Evolutionary conservation across 2,888 invertebrate species (phyloP), one percentile per base, ranked within the genome.

Genomic region (Calameuta filiformis): DNA sequence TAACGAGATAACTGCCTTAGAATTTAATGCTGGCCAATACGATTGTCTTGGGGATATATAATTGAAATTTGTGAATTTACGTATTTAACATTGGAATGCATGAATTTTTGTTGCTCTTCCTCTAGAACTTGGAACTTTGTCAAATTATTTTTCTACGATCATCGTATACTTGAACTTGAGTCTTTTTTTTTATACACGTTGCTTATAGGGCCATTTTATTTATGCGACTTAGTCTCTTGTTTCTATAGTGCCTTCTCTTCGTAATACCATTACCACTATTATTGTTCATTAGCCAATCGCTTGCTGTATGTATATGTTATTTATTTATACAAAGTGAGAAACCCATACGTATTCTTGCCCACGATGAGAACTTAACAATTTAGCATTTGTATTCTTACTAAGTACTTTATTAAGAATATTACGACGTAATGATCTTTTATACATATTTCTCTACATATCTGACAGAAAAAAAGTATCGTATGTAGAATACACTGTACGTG

Each of bases 1-100:
- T 71, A 71, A 71, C 69, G 69, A 12, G 69, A 69, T 31, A 71
- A 71, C 71, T 71, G 71, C 71, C 71, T 71, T 71, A 31, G 71
- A 71, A 9, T 23, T 71, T 71, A 71, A 34, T 23, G 23, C 2
- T 56, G 56, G 56, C 56, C 56, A 56, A 56, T 56, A 23, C 9
- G 23, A 23, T 56, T 56, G 9, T 56, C 9, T 56, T 56, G 2
- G 23, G 56, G 23, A 56, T 23, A 56, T 23, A 23, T 56, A 23
- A 23, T 56, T 56, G 23, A 23, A 56, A 56, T 23, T 56, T 56
- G 23, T 56, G 9, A 9, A 23, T 56, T 56, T 56, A 2, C 2
- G 9, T 40, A 2, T 56, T 56, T 23, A 56, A 56, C 0, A 56
- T 23, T 56, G 2, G 56, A 23, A 56, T 56, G 23, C 56, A 56